Evolutionary conservation across 2,113 vertebrate species (phyloP).

Genomic region (Gasterosteus nipponicus): DNA sequence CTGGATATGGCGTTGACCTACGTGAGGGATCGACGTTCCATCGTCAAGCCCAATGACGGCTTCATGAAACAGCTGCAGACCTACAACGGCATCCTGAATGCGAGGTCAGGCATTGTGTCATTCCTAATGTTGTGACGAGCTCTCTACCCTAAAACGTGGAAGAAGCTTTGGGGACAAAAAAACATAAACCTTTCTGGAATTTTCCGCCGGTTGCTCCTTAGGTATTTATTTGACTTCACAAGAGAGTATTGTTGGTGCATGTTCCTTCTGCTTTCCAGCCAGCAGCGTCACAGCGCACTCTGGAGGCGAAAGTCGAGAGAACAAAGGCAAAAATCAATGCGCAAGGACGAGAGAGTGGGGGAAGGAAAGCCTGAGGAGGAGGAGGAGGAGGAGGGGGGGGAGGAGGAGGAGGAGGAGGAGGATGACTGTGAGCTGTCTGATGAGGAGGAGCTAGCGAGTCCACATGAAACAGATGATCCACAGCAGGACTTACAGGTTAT

Average conservation of each 20-base stretch:
- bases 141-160: neutral
- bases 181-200: neutral
- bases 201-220: neutral
- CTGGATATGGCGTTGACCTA: slow-evolving; percentile 85
- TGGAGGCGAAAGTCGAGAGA: slow-evolving; percentile 83
- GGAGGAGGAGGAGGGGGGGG: slow-evolving; percentile 23
- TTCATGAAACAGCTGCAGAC: slow-evolving; percentile 93
- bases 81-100: slow-evolving; percentile 91
- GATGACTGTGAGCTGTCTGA: slow-evolving; percentile 22
- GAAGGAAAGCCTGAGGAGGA: slow-evolving; percentile 16
- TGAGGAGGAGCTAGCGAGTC: slow-evolving; percentile 37
- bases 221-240: neutral
- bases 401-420: slow-evolving; percentile 18
- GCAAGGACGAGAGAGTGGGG: slow-evolving; percentile 35
- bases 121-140: neutral
- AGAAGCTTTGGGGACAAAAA: neutral
- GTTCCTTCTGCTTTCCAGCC: slow-evolving; percentile 61
- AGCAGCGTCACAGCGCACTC: slow-evolving; percentile 83
- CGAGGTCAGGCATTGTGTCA: slow-evolving; percentile 81
- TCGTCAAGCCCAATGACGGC: slow-evolving; percentile 89
- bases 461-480: slow-evolving; percentile 36
- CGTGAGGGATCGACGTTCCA: slow-evolving; percentile 83
- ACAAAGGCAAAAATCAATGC: slow-evolving; percentile 62
- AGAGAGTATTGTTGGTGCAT: neutral
- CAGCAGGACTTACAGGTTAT: slow-evolving; percentile 58